Evolutionary conservation across 1,140 invertebrate genomes (phyloP).

Genomic region (Tetraneura akinire): DNA sequence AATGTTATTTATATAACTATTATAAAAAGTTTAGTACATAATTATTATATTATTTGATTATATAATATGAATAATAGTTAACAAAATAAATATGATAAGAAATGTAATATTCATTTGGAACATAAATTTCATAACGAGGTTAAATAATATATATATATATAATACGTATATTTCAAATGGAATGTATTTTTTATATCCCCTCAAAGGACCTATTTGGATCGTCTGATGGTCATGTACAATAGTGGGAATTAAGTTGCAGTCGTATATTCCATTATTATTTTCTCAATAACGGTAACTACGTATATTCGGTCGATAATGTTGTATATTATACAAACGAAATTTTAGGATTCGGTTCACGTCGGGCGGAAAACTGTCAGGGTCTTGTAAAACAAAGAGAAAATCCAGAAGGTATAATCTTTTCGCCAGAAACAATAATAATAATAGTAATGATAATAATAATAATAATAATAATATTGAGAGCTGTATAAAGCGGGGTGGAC

Average conservation of each 20-base stretch:
- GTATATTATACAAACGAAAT: neutral
- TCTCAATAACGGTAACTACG: neutral
- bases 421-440: slow-evolving; percentile 32
- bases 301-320: neutral
- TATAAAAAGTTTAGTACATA: no score
- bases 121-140: neutral
- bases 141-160: no score
- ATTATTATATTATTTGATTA: no score
- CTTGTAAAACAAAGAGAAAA: slow-evolving; percentile 48
- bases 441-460: slow-evolving; percentile 2
- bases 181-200: neutral
- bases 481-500: slow-evolving; percentile 36
- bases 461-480: slow-evolving; percentile 10
- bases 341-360: slow-evolving; percentile 44
- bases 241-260: neutral
- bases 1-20: no score
- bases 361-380: slow-evolving; percentile 23
- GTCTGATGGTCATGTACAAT: slow-evolving; percentile 7
- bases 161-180: neutral
- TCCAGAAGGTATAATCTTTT: slow-evolving; percentile 48
- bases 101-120: neutral
- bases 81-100: no score
- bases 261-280: slow-evolving; percentile 30
- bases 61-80: no score
- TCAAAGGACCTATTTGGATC: neutral